Base-by-base conservation (phyloP, 2,113 vertebrate species). In the Madoqua kirkii region DNA sequence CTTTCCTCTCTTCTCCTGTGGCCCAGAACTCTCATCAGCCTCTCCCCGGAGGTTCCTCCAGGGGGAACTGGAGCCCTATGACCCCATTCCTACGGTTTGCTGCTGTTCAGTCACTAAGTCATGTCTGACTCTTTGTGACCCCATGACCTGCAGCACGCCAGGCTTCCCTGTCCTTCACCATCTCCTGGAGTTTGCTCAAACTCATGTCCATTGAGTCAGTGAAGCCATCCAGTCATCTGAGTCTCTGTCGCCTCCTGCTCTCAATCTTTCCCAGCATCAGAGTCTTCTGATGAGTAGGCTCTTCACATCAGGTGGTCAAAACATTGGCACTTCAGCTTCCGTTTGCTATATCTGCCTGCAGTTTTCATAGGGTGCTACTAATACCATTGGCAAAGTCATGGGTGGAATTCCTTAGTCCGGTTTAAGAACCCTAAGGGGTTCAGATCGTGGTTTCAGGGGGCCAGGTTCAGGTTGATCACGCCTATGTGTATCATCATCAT, bases 361-460 rank as follows among this genome's bases (percentile, higher is more conserved):
- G 7, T 9, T 12, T 4, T 11, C 85, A n/a, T 8, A 7, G 64
- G 29, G 6, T 1, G n/a, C 23, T 1, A 6, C 21, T 13, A 1
- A 11, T 2, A 15, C n/a, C 29, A 4, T 7, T 1, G 76, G 19
- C 29, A 29, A 43, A 29, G 31, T 7, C 16, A 23, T 3, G 12
- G 13, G 6, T 17, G 7, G n/a, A 52, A 45, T 27, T 45, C 43
- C 9, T 3, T 45, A n/a, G 33, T 29, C 43, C 21, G 0, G 3
- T 8, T 27, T n/a, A n/a, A n/a, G n/a, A n/a, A n/a, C n/a, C n/a
- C n/a, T n/a, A n/a, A n/a, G n/a, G 2, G 76, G n/a, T 60, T 57
- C 7, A 3, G 12, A 29, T 19, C 6, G 1, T 21, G 31, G 52
- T 6, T 78, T 11, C 2, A 23, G 11, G 10, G 11, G 23, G 23